Percentiles rank a stretch among this genome's conserved stretches.
These are phyloP conservation scores for Amitus sp. DNA, from an alignment of 2,888 invertebrate genomes.

Conservation along the genomic window DNA sequence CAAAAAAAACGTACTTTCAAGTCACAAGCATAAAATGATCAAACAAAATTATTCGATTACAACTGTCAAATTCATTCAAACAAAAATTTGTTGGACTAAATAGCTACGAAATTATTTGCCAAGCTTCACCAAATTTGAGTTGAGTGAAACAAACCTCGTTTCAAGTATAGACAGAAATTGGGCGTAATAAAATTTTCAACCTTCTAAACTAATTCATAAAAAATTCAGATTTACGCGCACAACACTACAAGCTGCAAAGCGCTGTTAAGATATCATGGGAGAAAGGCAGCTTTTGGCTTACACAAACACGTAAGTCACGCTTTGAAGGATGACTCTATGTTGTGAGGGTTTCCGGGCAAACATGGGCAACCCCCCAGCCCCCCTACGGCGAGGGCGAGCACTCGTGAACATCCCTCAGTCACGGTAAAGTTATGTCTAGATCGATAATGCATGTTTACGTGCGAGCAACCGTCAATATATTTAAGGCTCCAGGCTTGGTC, in stretches of 20 bases:
- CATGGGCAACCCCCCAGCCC: constrained; percentile 50
- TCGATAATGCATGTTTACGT: constrained; percentile 42
- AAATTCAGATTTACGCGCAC: constrained; percentile 14
- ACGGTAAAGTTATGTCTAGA: constrained; percentile 50
- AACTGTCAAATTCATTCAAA: too few relatives aligned
- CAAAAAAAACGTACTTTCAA: too few relatives aligned
- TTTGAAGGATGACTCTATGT: constrained; percentile 56
- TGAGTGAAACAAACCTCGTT: too few relatives aligned
- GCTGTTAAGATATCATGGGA: constrained; percentile 27
- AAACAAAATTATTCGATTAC: too few relatives aligned
- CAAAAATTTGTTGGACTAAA: too few relatives aligned
- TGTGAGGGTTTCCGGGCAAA: constrained; percentile 58
- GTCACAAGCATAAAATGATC: too few relatives aligned
- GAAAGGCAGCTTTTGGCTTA: constrained; percentile 25
- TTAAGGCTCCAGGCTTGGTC: constrained; percentile 45
- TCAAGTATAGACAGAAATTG: too few relatives aligned
- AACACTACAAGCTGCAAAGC: constrained; percentile 5
- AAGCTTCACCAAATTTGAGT: too few relatives aligned
- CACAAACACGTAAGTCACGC: constrained; percentile 48
- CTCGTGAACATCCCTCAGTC: constrained; percentile 46
- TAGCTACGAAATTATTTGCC: too few relatives aligned
- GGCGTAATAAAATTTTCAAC: too few relatives aligned
- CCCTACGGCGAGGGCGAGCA: constrained; percentile 49
- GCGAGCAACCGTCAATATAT: constrained; percentile 44
- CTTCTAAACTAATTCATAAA: neutral